phyloP scores from a whole-genome alignment of 2,113 vertebrate genomes.

The Phoenicopterus ruber region DNA sequence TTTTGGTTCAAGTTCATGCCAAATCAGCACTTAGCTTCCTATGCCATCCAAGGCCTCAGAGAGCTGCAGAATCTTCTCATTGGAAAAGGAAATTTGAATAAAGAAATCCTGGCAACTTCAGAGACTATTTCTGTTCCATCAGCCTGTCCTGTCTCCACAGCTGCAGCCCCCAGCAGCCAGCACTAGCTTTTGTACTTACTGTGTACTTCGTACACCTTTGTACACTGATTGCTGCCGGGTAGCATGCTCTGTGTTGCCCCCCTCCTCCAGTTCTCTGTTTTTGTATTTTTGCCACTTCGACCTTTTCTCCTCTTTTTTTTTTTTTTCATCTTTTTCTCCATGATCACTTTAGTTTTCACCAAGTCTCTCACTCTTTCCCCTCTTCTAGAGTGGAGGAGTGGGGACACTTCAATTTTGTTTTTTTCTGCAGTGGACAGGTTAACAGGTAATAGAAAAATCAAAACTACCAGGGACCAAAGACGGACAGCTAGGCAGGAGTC shows the following conservation, averaged over 20 bases:
- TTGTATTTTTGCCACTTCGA: not conserved
- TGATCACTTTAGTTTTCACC: not conserved
- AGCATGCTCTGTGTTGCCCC: fast-evolving
- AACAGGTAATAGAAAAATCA: not conserved
- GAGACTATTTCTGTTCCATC: not conserved
- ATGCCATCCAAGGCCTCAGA: not conserved
- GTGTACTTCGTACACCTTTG: not conserved
- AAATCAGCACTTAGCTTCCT: not conserved
- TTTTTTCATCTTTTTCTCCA: not conserved
- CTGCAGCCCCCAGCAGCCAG: not conserved
- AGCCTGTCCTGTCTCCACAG: not conserved
- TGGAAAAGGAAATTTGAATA: not conserved
- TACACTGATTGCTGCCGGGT: not conserved
- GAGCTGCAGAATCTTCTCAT: not conserved
- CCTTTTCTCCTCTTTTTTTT: not conserved
- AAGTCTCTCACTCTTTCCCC: not conserved
- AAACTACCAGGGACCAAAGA: not conserved
- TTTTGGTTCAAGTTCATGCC: not conserved
- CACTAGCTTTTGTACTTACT: not conserved
- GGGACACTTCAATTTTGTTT: not conserved
- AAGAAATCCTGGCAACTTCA: not conserved
- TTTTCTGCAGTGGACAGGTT: not conserved
- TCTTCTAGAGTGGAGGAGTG: not conserved
- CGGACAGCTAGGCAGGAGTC: not conserved
- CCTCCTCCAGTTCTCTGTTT: not conserved